Conservation (phyloP, 2,888 invertebrate genomes). For the Glaucopsyche alexis region DNA sequence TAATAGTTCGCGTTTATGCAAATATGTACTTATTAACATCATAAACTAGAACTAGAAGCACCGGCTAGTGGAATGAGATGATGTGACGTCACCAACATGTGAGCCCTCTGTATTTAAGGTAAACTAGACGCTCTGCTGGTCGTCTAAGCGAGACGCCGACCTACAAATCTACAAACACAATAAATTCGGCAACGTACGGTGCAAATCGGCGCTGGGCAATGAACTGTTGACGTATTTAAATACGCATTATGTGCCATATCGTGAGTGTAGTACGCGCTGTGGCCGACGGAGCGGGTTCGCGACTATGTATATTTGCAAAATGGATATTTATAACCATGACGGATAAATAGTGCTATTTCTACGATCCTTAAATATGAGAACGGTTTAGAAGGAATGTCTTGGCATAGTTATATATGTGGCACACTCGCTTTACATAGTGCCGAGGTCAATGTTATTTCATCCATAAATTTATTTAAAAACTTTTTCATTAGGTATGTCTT, state of each 20-base stretch:
- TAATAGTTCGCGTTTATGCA: conserved; percentile 66
- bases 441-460: conserved; percentile 27
- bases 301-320: conserved; percentile 69
- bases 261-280: conserved; percentile 70
- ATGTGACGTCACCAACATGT: conserved; percentile 69
- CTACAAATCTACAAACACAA: conserved; percentile 80
- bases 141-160: conserved; percentile 54
- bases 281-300: conserved; percentile 60
- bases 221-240: conserved; percentile 78
- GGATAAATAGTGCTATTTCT: conserved; percentile 65
- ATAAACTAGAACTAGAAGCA: conserved; percentile 68
- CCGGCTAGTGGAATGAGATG: conserved; percentile 63
- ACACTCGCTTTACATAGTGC: conserved; percentile 13
- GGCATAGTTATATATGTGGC: conserved; percentile 27
- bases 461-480: neutral
- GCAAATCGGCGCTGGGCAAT: conserved; percentile 71
- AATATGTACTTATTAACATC: conserved; percentile 48
- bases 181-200: conserved; percentile 73
- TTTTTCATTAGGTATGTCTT: neutral
- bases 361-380: conserved; percentile 56
- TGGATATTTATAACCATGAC: conserved; percentile 71
- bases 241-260: conserved; percentile 76
- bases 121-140: conserved; percentile 44
- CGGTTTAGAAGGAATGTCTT: conserved; percentile 47
- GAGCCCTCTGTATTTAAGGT: conserved; percentile 73